Evolutionary conservation across 2,113 vertebrate genomes (phyloP), one percentile per base, ranked within the genome.

Genomic region (Vimba vimba): DNA sequence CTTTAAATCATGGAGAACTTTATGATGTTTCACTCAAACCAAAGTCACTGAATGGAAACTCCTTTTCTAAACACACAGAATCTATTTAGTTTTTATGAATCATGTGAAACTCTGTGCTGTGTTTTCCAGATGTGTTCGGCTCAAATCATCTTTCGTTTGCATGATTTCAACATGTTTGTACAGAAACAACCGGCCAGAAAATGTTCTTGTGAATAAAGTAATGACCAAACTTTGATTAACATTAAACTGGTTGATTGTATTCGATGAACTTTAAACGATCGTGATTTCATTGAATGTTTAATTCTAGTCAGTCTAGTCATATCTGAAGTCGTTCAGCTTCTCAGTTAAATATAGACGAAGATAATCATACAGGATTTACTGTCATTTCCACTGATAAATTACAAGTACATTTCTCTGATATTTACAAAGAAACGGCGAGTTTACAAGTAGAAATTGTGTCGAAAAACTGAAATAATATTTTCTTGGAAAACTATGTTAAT

Each of bases 201-300:
- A 89, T 39, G 83, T 91, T 90, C 89, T 93, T 92, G 88, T 91
- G 92, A 93, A 94, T 93, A 93, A 93, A 94, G 80, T 71, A 39
- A 64, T 21, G 66, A 75, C 10, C n/a, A 39, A 69, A 55, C 75
- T 60, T 83, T 83, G 25, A 83, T 50, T 69, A 55, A 8, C 30
- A 43, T 45, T 19, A 25, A 79, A 33, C 27, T 36, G 77, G 1
- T 64, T 33, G 39, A 45, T 2, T 62, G 75, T 55, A 1, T 55
- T 77, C 33, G 4, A 55, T 77, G 8, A 33, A 19, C 27, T 27
- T 33, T 68, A 19, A 19, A 33, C 9, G 87, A 93, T 91, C 92
- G 86, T 91, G 89, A 94, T 91, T 91, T 93, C 91, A 82, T 85
- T 85, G 84, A 36, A 30, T 33, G 36, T 50, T 50, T 15, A 9